Evolutionary conservation across 2,113 vertebrate species (phyloP).

Genomic region (Bos indicus): DNA sequence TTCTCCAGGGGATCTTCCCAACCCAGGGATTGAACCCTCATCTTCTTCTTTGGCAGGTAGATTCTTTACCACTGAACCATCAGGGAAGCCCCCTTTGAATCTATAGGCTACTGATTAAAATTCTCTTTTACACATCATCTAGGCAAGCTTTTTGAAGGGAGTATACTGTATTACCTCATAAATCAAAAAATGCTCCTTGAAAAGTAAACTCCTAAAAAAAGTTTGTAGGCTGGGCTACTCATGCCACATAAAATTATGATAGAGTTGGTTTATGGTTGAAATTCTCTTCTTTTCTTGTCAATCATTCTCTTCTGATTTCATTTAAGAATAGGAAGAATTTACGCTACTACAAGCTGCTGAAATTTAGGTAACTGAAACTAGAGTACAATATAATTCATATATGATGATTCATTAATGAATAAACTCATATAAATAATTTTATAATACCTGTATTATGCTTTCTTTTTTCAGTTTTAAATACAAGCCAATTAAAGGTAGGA

Average conservation of each 20-base stretch:
- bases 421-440: background rate
- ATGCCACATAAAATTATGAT: background rate
- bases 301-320: background rate
- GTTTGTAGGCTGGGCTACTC: background rate
- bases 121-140: background rate
- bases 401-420: background rate
- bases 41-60: background rate
- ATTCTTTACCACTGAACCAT: background rate
- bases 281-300: background rate
- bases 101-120: background rate
- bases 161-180: background rate
- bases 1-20: background rate
- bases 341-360: background rate
- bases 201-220: background rate
- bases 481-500: background rate
- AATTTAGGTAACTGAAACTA: background rate
- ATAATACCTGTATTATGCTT: background rate
- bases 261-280: background rate
- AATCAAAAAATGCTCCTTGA: background rate
- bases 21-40: background rate
- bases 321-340: background rate
- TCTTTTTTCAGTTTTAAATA: background rate
- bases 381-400: background rate
- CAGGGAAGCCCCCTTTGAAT: background rate
- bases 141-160: background rate